Conservation (phyloP, 1,140 invertebrate genomes). For the Maniola jurtina region DNA sequence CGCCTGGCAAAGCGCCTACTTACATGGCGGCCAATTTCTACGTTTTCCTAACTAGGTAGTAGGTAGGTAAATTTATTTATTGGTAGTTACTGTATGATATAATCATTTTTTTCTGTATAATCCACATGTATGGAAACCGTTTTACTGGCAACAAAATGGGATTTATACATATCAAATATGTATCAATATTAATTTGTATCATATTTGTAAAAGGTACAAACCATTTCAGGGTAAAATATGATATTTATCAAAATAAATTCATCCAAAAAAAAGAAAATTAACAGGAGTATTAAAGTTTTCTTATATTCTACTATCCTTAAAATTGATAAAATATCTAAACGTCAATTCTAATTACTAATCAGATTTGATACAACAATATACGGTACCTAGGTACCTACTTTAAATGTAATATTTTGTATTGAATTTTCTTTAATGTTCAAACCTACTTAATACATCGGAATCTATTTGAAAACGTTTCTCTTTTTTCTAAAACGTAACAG, state of each 20-base stretch:
- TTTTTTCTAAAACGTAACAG: conserved; percentile 4
- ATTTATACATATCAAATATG: background rate
- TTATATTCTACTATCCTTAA: conserved; percentile 56
- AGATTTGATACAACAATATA: conserved; percentile 42
- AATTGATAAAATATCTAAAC: conserved; percentile 66
- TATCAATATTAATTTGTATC: background rate
- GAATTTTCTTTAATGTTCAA: background rate
- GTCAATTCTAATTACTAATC: conserved; percentile 59
- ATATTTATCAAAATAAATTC: conserved; percentile 73
- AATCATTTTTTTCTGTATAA: conserved; percentile 1
- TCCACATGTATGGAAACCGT: conserved; percentile 2
- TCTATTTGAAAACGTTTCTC: background rate
- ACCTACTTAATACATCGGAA: conserved; percentile 1
- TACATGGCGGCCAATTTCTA: conserved; percentile 12
- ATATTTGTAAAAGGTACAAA: conserved; percentile 47
- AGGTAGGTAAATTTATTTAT: background rate
- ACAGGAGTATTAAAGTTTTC: conserved; percentile 36
- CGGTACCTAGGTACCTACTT: conserved; percentile 38
- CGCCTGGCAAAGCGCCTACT: conserved; percentile 11
- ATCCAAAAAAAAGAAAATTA: conserved; percentile 62
- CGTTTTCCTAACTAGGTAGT: conserved; percentile 7
- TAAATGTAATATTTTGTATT: background rate
- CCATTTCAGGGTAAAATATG: conserved; percentile 55
- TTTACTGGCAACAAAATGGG: conserved; percentile 13
- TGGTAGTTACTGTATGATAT: background rate